phyloP scores from a whole-genome alignment of 1,140 invertebrate species.

The Leptinotarsa defecta region DNA sequence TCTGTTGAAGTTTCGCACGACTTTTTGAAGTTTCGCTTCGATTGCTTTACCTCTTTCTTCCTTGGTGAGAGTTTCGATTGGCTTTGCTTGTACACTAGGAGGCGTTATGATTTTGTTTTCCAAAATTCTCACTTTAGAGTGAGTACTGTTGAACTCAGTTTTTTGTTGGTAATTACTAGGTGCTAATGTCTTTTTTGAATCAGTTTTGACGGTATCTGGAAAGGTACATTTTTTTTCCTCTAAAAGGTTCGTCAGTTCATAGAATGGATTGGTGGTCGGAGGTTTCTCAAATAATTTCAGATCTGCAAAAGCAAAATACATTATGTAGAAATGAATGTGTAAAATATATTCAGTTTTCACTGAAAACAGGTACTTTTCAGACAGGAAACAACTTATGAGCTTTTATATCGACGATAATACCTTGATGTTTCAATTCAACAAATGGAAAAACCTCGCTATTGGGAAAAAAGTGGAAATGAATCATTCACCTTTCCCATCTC shows the following conservation, averaged over 20 bases:
- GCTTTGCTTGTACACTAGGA: background rate
- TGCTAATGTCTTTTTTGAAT: background rate
- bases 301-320: background rate
- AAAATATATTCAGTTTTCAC: too few species aligned
- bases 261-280: background rate
- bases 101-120: conserved; percentile 21
- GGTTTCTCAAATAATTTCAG: background rate
- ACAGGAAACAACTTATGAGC: background rate
- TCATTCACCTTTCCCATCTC: too few species aligned
- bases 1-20: conserved; percentile 10
- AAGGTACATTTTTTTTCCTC: background rate
- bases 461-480: too few species aligned
- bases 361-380: background rate
- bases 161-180: background rate
- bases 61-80: background rate
- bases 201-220: background rate
- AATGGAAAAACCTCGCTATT: too few species aligned
- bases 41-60: conserved; percentile 20
- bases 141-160: background rate
- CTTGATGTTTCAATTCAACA: too few species aligned
- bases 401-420: too few species aligned
- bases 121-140: conserved; percentile 23
- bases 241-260: background rate
- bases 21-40: conserved; percentile 17
- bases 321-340: background rate